Percentiles rank a stretch among this genome's conserved stretches.
phyloP scores from a whole-genome alignment of 2,797 vertebrate species.

The Aulostomus chinensis region DNA sequence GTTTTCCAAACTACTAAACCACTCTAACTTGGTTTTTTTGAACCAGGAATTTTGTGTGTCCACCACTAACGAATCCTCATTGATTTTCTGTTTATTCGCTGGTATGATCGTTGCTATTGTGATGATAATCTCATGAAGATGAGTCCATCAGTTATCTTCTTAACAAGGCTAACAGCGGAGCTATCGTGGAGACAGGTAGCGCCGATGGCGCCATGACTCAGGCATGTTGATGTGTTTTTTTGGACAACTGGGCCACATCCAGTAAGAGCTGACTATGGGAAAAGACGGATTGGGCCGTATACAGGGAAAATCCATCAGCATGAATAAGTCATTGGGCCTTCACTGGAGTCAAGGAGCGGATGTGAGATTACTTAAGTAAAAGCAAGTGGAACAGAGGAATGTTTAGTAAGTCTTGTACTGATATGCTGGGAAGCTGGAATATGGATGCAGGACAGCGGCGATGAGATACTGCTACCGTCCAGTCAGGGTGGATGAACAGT shows the following conservation, averaged over 20 bases:
- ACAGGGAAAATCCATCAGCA: constrained; percentile 84
- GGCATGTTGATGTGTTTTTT: constrained; percentile 7
- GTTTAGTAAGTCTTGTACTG: constrained; percentile 58
- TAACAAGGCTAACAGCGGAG: no score
- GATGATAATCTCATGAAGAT: no score
- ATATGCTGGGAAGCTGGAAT: constrained; percentile 20
- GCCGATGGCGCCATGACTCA: constrained; percentile 32
- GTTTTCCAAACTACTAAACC: no score
- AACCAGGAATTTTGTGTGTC: no score
- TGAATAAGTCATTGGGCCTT: constrained; percentile 81
- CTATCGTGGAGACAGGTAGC: constrained; percentile 28
- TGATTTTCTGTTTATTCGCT: no score
- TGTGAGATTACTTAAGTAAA: constrained; percentile 61
- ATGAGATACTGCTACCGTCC: not conserved
- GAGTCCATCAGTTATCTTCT: no score
- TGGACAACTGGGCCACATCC: constrained; percentile 34
- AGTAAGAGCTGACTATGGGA: constrained; percentile 62
- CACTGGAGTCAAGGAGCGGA: constrained; percentile 59
- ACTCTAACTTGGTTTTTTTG: no score
- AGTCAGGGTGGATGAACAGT: not conserved
- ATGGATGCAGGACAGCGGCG: not conserved
- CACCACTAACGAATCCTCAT: no score
- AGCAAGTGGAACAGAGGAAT: constrained; percentile 68
- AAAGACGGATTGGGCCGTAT: constrained; percentile 40
- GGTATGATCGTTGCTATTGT: no score